phyloP scores from a whole-genome alignment of 2,888 invertebrate species.

The Sympetrum striolatum region DNA sequence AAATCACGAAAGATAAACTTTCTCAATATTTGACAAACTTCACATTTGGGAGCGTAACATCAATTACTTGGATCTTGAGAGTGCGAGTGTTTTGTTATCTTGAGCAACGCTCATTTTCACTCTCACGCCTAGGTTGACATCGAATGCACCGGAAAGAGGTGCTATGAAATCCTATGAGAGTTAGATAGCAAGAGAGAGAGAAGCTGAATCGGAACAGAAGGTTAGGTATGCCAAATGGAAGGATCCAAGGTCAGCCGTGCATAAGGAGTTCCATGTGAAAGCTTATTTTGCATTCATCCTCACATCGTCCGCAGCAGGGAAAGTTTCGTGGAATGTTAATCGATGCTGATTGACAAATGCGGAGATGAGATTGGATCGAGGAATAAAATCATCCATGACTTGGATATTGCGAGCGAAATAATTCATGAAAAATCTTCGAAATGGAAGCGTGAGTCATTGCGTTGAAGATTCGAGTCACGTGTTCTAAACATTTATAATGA shows the following conservation, averaged over 20 bases:
- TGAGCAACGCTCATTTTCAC: no score
- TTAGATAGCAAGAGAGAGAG: neutral
- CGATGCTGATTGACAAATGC: neutral
- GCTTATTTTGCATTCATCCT: constrained; percentile 1
- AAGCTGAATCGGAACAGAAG: neutral
- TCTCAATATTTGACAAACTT: no score
- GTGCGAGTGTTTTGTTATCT: no score
- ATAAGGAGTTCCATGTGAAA: neutral
- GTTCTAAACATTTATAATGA: no score
- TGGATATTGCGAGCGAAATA: neutral
- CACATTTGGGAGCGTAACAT: no score
- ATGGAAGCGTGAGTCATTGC: no score
- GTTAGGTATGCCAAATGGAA: neutral
- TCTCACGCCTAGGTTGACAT: no score
- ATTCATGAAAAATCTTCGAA: no score
- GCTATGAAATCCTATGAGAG: neutral
- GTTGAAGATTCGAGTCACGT: no score
- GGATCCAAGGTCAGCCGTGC: neutral
- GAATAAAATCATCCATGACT: neutral
- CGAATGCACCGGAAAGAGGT: neutral
- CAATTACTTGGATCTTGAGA: no score
- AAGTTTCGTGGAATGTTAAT: constrained; percentile 12
- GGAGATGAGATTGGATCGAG: neutral
- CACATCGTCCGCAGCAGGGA: neutral
- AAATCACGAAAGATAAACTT: no score